phyloP scores from a whole-genome alignment of 2,113 vertebrate genomes.

The Thunnus maccoyii region DNA sequence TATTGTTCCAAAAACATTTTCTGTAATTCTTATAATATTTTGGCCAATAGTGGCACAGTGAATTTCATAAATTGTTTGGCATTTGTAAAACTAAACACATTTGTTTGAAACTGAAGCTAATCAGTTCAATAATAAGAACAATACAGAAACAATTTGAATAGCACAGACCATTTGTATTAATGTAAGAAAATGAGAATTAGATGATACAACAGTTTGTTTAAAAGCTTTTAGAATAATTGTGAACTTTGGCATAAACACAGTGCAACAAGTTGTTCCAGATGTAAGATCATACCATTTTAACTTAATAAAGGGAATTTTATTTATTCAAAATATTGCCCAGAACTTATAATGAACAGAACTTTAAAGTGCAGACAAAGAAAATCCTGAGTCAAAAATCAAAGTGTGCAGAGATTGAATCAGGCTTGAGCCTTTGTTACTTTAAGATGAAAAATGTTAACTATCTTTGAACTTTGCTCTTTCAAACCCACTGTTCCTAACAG shows the following conservation, averaged over 20 bases:
- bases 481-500: conserved; percentile 22
- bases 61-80: not conserved
- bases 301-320: not conserved
- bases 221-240: conserved; percentile 4
- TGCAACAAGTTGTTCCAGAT: not conserved
- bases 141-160: not conserved
- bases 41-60: not conserved
- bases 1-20: too few species aligned
- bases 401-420: not conserved
- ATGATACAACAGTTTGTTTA: not conserved
- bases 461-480: conserved; percentile 78
- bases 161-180: not conserved
- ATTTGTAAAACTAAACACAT: not conserved
- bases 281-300: not conserved
- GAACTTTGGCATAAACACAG: not conserved
- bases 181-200: not conserved
- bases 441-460: conserved; percentile 39
- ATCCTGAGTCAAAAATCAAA: not conserved
- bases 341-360: too few species aligned
- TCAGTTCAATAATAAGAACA: not conserved
- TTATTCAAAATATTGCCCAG: not conserved
- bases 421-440: not conserved
- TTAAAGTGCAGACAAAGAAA: not conserved
- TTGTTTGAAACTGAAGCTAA: not conserved
- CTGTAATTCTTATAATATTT: not conserved